A percentile compares a stretch with the other conserved stretches of the same genome.
Conservation (phyloP, 1,140 invertebrate genomes). For the Heliothis subflexa region DNA sequence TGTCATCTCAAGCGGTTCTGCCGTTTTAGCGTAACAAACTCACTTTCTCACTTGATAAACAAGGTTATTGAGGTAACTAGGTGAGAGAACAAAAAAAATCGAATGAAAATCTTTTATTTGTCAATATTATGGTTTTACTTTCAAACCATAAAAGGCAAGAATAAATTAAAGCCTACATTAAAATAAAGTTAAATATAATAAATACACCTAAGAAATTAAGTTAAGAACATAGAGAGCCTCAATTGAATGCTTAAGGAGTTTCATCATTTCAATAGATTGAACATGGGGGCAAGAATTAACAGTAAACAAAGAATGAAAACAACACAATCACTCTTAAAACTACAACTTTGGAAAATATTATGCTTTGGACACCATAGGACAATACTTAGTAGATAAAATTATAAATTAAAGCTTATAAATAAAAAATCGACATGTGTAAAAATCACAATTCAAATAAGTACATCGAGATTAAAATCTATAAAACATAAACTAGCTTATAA, state of each 20-base stretch:
- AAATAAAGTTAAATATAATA: slow-evolving; percentile 20
- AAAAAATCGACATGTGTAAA: neutral
- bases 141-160: neutral
- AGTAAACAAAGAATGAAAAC: neutral
- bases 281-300: too few species aligned
- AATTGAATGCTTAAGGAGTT: too few species aligned
- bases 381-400: neutral
- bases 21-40: too few species aligned
- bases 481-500: too few species aligned
- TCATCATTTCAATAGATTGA: too few species aligned
- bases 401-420: slow-evolving; percentile 6
- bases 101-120: slow-evolving; percentile 15
- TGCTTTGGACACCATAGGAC: slow-evolving; percentile 35
- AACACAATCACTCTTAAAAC: neutral
- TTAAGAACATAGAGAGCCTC: neutral
- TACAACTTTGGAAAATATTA: slow-evolving; percentile 41
- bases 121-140: slow-evolving; percentile 1
- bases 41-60: too few species aligned
- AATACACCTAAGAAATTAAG: neutral
- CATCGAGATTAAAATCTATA: slow-evolving; percentile 4
- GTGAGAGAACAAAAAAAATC: neutral
- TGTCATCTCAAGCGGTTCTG: too few species aligned
- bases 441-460: slow-evolving; percentile 15
- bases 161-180: neutral
- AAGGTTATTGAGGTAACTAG: too few species aligned